phyloP scores from a whole-genome alignment of 1,140 invertebrate genomes.

The Cephus cinctus region DNA sequence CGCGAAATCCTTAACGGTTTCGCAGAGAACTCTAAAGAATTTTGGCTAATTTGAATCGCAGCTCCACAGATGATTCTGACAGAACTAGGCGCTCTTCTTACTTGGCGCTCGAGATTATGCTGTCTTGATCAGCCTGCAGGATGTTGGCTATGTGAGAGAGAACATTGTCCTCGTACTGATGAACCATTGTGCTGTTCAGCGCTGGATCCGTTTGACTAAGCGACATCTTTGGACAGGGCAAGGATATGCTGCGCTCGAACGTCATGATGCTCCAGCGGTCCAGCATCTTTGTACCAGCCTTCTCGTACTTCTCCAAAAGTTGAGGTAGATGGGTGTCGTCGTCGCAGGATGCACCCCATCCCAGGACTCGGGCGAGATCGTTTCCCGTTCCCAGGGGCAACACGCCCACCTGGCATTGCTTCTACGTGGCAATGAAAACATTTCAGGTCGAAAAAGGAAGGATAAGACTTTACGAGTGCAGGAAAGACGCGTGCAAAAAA shows the following conservation, averaged over 20 bases:
- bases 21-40: slow-evolving; percentile 65
- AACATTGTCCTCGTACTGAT: slow-evolving; percentile 78
- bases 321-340: slow-evolving; percentile 91
- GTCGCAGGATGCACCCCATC: slow-evolving; percentile 95
- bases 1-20: slow-evolving; percentile 79
- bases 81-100: slow-evolving; percentile 43
- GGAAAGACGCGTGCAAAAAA: slow-evolving; percentile 16
- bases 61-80: background rate
- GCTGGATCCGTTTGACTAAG: slow-evolving; percentile 56
- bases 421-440: slow-evolving; percentile 54
- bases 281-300: slow-evolving; percentile 93
- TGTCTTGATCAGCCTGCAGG: slow-evolving; percentile 80
- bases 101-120: slow-evolving; percentile 75
- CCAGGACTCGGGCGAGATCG: slow-evolving; percentile 88
- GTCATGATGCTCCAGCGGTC: slow-evolving; percentile 96
- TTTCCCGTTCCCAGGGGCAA: slow-evolving; percentile 94
- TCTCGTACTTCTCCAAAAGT: slow-evolving; percentile 89
- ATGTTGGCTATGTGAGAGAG: slow-evolving; percentile 83
- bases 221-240: slow-evolving; percentile 59
- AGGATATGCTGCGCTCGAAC: slow-evolving; percentile 73
- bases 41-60: background rate
- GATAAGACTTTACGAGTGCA: background rate
- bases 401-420: slow-evolving; percentile 89
- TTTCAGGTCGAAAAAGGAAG: slow-evolving; percentile 18
- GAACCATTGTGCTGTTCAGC: slow-evolving; percentile 53